phyloP scores from a whole-genome alignment of 2,113 vertebrate species.

The Podarcis raffonei region DNA sequence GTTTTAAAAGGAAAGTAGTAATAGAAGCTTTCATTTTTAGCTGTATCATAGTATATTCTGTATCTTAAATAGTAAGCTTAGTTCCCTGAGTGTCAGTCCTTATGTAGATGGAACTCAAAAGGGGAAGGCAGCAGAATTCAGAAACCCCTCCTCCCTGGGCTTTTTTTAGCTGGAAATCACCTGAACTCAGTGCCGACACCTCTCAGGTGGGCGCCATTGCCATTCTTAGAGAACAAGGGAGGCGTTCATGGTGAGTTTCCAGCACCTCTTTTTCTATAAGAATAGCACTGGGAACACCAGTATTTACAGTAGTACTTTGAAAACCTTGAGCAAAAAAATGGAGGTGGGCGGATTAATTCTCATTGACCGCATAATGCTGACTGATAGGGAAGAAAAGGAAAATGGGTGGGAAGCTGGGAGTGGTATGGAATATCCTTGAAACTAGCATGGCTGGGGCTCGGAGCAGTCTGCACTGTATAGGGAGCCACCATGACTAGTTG shows the following conservation, averaged over 20 bases:
- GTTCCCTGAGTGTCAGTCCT: background rate
- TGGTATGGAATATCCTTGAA: background rate
- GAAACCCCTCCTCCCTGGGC: no score
- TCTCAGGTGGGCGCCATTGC: no score
- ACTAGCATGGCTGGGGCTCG: background rate
- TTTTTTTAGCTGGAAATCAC: background rate
- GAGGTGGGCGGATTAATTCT: background rate
- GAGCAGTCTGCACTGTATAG: background rate
- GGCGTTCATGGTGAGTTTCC: no score
- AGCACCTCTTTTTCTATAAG: no score
- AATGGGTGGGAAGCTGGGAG: background rate
- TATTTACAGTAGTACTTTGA: background rate
- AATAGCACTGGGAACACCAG: background rate
- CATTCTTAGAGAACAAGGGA: no score
- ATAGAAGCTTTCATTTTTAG: background rate
- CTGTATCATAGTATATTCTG: background rate
- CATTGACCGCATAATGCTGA: background rate
- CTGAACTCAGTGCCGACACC: no score
- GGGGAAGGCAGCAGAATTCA: no score
- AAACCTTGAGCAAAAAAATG: background rate
- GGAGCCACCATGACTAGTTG: background rate
- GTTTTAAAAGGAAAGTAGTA: background rate
- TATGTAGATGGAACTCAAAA: background rate
- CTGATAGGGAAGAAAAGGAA: background rate
- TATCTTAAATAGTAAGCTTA: background rate